Evolutionary conservation across 2,888 invertebrate species (phyloP).

Genomic region (Lagria hirta): DNA sequence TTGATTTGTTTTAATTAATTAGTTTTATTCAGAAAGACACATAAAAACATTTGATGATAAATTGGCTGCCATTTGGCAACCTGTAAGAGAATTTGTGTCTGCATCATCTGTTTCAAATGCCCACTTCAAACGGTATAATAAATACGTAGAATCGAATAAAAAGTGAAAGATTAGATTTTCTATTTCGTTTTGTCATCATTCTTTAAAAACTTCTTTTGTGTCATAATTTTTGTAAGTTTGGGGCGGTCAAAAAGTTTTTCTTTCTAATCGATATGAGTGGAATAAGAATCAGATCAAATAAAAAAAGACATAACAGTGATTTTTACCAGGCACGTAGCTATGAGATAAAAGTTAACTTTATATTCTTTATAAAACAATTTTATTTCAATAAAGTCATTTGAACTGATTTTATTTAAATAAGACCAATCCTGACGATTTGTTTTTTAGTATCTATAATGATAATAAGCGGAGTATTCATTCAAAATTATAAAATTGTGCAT

Average conservation of each 20-base stretch:
- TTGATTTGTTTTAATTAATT: no score
- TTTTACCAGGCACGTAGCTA: slow-evolving; percentile 14
- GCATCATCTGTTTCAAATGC: slow-evolving; percentile 28
- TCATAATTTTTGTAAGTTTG: slow-evolving; percentile 15
- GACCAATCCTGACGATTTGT: no score
- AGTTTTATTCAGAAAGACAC: no score
- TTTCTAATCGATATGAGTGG: slow-evolving; percentile 9
- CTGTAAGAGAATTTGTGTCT: slow-evolving; percentile 24
- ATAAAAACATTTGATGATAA: no score
- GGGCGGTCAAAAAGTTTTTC: slow-evolving; percentile 2
- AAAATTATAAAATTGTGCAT: no score
- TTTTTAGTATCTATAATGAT: no score
- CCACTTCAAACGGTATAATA: slow-evolving; percentile 22
- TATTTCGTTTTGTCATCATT: slow-evolving; percentile 22
- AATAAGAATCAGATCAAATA: slow-evolving; percentile 16
- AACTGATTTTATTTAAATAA: slow-evolving; percentile 32
- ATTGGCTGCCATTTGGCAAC: no score
- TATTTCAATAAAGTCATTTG: slow-evolving; percentile 35
- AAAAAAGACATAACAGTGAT: slow-evolving; percentile 20
- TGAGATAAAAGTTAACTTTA: slow-evolving; percentile 28
- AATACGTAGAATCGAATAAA: slow-evolving; percentile 22
- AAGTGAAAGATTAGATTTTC: slow-evolving; percentile 19
- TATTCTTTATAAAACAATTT: slow-evolving; percentile 30
- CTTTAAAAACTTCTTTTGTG: slow-evolving; percentile 13
- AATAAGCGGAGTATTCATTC: no score